Evolutionary conservation across 1,140 invertebrate species (phyloP).

Genomic region (Euwallacea similis): DNA sequence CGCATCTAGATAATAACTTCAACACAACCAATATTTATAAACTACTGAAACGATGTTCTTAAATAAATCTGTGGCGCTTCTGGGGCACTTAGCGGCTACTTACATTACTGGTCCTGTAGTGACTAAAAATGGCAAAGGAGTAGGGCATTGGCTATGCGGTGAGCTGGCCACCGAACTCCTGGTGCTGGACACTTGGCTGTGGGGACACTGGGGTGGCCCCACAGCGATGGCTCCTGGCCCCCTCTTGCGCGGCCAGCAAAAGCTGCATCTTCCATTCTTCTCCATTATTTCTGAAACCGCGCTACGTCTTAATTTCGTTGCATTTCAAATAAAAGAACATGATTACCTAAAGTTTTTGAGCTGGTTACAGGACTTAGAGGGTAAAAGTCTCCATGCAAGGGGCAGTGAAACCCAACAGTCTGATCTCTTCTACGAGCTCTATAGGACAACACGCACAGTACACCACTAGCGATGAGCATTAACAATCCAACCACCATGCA

Average conservation of each 20-base stretch:
- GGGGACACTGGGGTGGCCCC: slow-evolving; percentile 68
- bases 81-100: slow-evolving; percentile 41
- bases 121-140: slow-evolving; percentile 71
- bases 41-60: background rate
- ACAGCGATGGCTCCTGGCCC: slow-evolving; percentile 59
- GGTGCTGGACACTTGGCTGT: slow-evolving; percentile 67
- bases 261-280: slow-evolving; percentile 42
- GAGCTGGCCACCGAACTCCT: slow-evolving; percentile 63
- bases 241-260: slow-evolving; percentile 55
- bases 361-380: slow-evolving; percentile 66
- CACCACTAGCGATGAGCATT: slow-evolving; percentile 64
- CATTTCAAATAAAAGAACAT: background rate
- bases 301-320: background rate
- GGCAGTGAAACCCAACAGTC: slow-evolving; percentile 73
- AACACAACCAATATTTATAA: too few species aligned
- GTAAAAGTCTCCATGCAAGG: slow-evolving; percentile 76
- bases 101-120: slow-evolving; percentile 69
- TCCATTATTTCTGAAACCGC: slow-evolving; percentile 40
- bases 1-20: background rate
- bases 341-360: slow-evolving; percentile 52
- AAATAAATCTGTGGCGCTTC: background rate
- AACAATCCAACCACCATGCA: slow-evolving; percentile 71
- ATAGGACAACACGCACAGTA: slow-evolving; percentile 67
- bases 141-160: slow-evolving; percentile 66
- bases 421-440: slow-evolving; percentile 67